Conservation (phyloP, 2,888 invertebrate species). For the Cosmia pyralina region DNA sequence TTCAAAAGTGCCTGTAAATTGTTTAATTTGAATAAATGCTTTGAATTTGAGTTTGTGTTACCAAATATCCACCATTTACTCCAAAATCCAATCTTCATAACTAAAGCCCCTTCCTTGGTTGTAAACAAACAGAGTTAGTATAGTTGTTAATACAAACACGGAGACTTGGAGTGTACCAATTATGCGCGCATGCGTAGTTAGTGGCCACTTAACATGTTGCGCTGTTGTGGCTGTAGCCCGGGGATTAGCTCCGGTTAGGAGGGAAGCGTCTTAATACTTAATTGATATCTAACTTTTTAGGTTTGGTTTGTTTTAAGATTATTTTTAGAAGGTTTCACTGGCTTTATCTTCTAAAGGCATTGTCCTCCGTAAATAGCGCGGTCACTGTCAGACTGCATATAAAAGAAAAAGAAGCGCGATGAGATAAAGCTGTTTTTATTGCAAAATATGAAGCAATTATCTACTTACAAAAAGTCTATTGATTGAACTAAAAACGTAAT, state of each 20-base stretch:
- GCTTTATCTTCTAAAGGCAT: no score
- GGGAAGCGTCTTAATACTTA: slow-evolving; percentile 25
- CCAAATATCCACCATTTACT: no score
- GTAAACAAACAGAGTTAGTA: slow-evolving; percentile 43
- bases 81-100: slow-evolving; percentile 31
- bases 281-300: slow-evolving; percentile 8
- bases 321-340: background rate
- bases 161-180: slow-evolving; percentile 62
- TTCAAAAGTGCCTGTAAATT: no score
- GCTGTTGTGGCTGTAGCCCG: slow-evolving; percentile 32
- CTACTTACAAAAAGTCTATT: no score
- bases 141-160: slow-evolving; percentile 62
- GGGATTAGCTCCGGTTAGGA: slow-evolving; percentile 44
- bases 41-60: no score
- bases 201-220: slow-evolving; percentile 59
- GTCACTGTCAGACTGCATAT: no score
- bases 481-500: no score
- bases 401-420: no score
- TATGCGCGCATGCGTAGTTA: slow-evolving; percentile 61
- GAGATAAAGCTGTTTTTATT: no score
- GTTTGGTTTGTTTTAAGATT: background rate
- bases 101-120: slow-evolving; percentile 37
- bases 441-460: no score
- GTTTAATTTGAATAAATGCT: no score
- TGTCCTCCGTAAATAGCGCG: no score